phyloP scores from a whole-genome alignment of 2,797 vertebrate species.

The Eleutherodactylus coqui region DNA sequence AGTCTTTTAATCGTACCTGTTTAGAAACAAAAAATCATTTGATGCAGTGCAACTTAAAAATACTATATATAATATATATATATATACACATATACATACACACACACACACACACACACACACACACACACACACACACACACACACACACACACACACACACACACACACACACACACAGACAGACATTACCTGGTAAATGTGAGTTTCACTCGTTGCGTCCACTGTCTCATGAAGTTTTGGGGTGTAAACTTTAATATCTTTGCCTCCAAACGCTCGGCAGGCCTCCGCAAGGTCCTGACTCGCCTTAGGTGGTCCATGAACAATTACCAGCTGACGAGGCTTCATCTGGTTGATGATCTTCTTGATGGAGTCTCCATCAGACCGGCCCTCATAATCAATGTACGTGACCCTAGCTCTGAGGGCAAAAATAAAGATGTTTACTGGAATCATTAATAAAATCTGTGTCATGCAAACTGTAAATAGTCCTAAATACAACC shows the following conservation, averaged over 20 bases:
- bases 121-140: too few species aligned
- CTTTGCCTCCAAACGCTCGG: slow-evolving; percentile 94
- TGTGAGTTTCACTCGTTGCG: slow-evolving; percentile 97
- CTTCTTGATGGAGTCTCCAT: slow-evolving; percentile 98
- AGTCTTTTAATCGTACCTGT: slow-evolving; percentile 97
- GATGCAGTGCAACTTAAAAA: too few species aligned
- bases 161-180: too few species aligned
- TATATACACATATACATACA: too few species aligned
- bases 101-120: too few species aligned
- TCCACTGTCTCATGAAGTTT: slow-evolving; percentile 97
- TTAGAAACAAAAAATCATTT: not conserved
- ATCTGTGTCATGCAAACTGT: too few species aligned
- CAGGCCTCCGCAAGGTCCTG: slow-evolving; percentile 95
- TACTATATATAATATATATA: too few species aligned
- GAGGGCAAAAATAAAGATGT: slow-evolving; percentile 18
- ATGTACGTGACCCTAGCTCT: slow-evolving; percentile 95
- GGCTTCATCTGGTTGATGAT: slow-evolving; percentile 99
- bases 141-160: too few species aligned
- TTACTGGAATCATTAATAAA: too few species aligned
- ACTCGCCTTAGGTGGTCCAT: slow-evolving; percentile 92
- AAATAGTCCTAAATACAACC: too few species aligned
- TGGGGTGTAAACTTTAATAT: slow-evolving; percentile 97
- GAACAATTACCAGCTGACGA: slow-evolving; percentile 92
- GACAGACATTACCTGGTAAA: slow-evolving; percentile 88
- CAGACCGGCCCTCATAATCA: slow-evolving; percentile 98